Evolutionary conservation across 2,797 vertebrate genomes (phyloP).

Genomic region (Acestrorhynchus altus): DNA sequence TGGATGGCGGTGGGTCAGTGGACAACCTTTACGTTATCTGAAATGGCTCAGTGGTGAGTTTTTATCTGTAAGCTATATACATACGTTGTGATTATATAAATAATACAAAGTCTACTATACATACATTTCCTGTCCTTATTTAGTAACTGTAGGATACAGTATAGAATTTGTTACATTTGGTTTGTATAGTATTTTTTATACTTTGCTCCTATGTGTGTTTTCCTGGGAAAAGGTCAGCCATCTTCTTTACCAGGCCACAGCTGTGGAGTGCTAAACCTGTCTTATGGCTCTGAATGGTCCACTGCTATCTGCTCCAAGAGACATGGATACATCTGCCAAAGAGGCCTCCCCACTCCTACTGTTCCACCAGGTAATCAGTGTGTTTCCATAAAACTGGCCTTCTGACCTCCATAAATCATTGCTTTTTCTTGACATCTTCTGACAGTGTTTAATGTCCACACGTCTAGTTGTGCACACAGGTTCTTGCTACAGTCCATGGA

Average conservation of each 20-base stretch:
- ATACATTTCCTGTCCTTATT: too few relatives aligned
- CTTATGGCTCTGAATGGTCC: slow-evolving; percentile 83
- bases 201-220: slow-evolving; percentile 45
- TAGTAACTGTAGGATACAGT: too few relatives aligned
- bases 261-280: slow-evolving; percentile 83
- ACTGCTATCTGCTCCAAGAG: slow-evolving; percentile 81
- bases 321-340: slow-evolving; percentile 90
- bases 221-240: slow-evolving; percentile 80
- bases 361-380: slow-evolving; percentile 77
- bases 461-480: slow-evolving; percentile 69
- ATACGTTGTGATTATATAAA: too few relatives aligned
- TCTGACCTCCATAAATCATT: neutral
- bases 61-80: too few relatives aligned
- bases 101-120: too few relatives aligned
- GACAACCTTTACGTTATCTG: slow-evolving; percentile 86
- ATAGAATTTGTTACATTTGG: too few relatives aligned
- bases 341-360: slow-evolving; percentile 74
- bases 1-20: slow-evolving; percentile 90
- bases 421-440: neutral
- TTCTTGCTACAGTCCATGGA: slow-evolving; percentile 76
- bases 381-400: too few relatives aligned
- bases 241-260: slow-evolving; percentile 83
- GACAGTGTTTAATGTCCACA: slow-evolving; percentile 22
- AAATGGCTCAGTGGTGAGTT: slow-evolving; percentile 79
- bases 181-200: too few relatives aligned